A percentile compares a stretch with the other conserved stretches of the same genome.
Evolutionary conservation across 2,888 invertebrate genomes (phyloP).

Genomic region (Andricus quercusramuli): DNA sequence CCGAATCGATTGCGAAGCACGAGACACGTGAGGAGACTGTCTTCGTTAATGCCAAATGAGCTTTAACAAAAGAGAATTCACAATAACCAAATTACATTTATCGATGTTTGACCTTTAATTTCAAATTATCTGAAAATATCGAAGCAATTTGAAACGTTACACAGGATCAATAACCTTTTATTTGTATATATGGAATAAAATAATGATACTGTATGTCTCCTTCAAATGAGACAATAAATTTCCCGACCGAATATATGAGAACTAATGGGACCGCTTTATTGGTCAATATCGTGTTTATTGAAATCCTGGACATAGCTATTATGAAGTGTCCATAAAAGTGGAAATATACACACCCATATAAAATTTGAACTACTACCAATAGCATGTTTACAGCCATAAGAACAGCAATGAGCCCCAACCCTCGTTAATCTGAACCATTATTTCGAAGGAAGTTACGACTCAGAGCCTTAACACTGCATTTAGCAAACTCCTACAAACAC

Average conservation of each 20-base stretch:
- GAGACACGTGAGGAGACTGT: too few species aligned
- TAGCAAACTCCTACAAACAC: constrained; percentile 49
- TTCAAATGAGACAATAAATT: not conserved
- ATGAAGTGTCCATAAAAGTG: constrained; percentile 24
- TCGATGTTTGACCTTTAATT: too few species aligned
- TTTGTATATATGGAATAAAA: too few species aligned
- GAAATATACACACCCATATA: constrained; percentile 18
- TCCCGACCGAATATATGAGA: not conserved
- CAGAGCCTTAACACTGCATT: constrained; percentile 49
- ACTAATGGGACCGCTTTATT: constrained; percentile 5
- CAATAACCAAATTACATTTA: too few species aligned
- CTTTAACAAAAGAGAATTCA: too few species aligned
- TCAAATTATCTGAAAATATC: too few species aligned
- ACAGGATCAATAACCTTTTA: too few species aligned
- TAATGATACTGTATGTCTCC: too few species aligned
- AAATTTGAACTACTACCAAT: constrained; percentile 16
- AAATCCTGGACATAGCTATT: constrained; percentile 3
- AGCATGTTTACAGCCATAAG: constrained; percentile 4
- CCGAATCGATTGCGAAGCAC: too few species aligned
- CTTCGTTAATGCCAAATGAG: too few species aligned
- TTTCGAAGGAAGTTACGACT: constrained; percentile 42
- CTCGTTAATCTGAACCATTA: constrained; percentile 39
- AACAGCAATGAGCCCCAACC: constrained; percentile 1
- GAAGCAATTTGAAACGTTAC: too few species aligned
- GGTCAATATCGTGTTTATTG: constrained; percentile 10